Conservation (phyloP, 1,140 invertebrate genomes). For the Drosophila subobscura region DNA sequence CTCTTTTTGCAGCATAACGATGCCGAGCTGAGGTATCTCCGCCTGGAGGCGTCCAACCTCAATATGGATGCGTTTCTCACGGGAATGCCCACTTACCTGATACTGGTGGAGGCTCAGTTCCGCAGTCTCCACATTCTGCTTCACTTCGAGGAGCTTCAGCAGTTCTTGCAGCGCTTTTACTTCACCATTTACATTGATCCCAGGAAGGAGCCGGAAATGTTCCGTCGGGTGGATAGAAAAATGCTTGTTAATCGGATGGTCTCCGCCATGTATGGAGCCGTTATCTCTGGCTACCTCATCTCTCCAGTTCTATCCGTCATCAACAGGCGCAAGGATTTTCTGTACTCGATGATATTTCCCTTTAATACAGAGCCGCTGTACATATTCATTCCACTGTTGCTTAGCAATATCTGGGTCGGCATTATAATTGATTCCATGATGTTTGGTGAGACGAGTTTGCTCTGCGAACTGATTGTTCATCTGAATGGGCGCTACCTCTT, state of each 20-base stretch:
- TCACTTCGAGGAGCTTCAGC: constrained; percentile 26
- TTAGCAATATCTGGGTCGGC: constrained; percentile 68
- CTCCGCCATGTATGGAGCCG: constrained; percentile 49
- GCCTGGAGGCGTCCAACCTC: constrained; percentile 30
- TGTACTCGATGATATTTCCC: constrained; percentile 64
- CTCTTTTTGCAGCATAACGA: constrained; percentile 65
- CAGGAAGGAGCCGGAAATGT: constrained; percentile 25
- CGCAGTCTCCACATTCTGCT: constrained; percentile 37
- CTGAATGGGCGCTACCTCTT: constrained; percentile 64
- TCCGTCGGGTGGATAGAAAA: constrained; percentile 26
- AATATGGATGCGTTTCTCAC: constrained; percentile 64
- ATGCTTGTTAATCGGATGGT: constrained; percentile 49
- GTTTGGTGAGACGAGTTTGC: constrained; percentile 60
- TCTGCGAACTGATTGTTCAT: constrained; percentile 63
- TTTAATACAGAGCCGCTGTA: constrained; percentile 46
- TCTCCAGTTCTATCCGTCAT: constrained; percentile 44
- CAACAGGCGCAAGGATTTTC: constrained; percentile 25
- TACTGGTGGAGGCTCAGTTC: constrained; percentile 68
- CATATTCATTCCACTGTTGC: constrained; percentile 50
- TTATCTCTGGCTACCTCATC: constrained; percentile 47
- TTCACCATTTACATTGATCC: constrained; percentile 65
- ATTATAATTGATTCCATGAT: constrained; percentile 58
- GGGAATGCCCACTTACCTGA: constrained; percentile 70
- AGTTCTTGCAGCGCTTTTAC: constrained; percentile 62
- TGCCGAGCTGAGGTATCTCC: constrained; percentile 67